Evolutionary conservation across 2,888 invertebrate genomes (phyloP).

Genomic region (Geophilus truncorum): DNA sequence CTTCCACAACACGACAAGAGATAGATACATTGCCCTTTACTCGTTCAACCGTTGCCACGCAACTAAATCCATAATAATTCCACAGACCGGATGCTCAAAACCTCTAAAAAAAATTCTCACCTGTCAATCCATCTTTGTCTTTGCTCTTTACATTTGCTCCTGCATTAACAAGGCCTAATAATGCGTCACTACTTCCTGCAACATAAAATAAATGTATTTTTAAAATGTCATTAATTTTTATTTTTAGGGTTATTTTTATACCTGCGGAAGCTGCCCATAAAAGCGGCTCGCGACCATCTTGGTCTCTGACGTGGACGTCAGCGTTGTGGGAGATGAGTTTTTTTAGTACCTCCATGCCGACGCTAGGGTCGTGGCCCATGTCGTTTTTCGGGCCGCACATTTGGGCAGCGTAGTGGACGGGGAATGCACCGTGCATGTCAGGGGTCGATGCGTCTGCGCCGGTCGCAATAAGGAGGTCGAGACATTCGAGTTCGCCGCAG

Average conservation of each 20-base stretch:
- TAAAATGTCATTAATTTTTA: no score
- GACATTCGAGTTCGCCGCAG: constrained; percentile 85
- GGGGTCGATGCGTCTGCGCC: constrained; percentile 83
- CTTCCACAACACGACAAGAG: no score
- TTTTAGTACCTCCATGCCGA: constrained; percentile 72
- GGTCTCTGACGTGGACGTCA: constrained; percentile 77
- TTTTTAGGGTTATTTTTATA: constrained; percentile 45
- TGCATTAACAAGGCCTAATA: constrained; percentile 78
- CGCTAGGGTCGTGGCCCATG: constrained; percentile 53
- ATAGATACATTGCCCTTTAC: background rate
- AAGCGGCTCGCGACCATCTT: constrained; percentile 87
- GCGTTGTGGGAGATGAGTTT: constrained; percentile 67
- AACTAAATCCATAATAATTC: background rate
- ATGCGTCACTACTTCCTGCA: constrained; percentile 78
- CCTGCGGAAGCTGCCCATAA: constrained; percentile 97
- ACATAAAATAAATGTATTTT: no score
- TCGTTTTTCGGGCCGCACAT: constrained; percentile 81
- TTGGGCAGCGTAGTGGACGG: constrained; percentile 95
- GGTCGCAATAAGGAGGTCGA: constrained; percentile 72
- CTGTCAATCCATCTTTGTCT: constrained; percentile 87
- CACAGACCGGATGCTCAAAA: background rate
- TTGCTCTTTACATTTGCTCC: constrained; percentile 75
- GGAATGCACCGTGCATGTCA: constrained; percentile 91
- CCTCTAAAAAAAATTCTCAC: constrained; percentile 41
- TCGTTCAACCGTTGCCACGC: background rate